These are phyloP conservation scores for Malacoraja senta DNA, from an alignment of 2,797 vertebrate species.

Conservation along the genomic window DNA sequence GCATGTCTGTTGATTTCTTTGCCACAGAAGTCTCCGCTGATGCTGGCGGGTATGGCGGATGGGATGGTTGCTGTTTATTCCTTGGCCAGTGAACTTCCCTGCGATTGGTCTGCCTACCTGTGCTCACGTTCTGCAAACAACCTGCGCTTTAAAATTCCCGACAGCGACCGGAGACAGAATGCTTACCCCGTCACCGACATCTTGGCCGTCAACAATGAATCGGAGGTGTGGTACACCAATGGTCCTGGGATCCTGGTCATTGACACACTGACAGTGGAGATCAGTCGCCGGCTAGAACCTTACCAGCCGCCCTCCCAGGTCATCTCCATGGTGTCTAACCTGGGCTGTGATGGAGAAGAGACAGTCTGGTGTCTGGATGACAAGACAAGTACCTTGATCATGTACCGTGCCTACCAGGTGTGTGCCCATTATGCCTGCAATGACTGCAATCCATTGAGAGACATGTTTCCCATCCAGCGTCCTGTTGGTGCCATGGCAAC, in stretches of 20 bases:
- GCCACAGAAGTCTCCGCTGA: conserved; percentile 65
- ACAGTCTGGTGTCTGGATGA: conserved; percentile 82
- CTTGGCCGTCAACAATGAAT: conserved; percentile 66
- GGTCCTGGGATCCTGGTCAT: conserved; percentile 81
- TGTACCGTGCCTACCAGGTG: conserved; percentile 79
- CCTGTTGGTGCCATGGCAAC: conserved; percentile 45
- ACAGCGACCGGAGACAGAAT: conserved; percentile 78
- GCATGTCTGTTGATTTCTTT: background rate
- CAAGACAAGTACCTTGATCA: conserved; percentile 70
- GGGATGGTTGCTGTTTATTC: conserved; percentile 75
- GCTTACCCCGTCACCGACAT: conserved; percentile 76
- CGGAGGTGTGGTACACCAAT: conserved; percentile 86
- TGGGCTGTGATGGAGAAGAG: conserved; percentile 74
- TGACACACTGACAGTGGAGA: conserved; percentile 62
- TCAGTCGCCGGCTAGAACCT: conserved; percentile 73
- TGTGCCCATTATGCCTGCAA: conserved; percentile 85
- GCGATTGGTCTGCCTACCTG: conserved; percentile 73
- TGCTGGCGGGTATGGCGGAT: conserved; percentile 82
- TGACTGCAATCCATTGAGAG: conserved; percentile 74
- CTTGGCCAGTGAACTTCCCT: conserved; percentile 65
- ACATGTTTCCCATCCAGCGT: conserved; percentile 68
- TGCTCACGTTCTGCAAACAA: conserved; percentile 87
- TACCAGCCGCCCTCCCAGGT: conserved; percentile 65
- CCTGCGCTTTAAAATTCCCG: conserved; percentile 67
- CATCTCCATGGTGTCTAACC: conserved; percentile 64